phyloP scores from a whole-genome alignment of 2,888 invertebrate species.

The Ochropleura plecta region DNA sequence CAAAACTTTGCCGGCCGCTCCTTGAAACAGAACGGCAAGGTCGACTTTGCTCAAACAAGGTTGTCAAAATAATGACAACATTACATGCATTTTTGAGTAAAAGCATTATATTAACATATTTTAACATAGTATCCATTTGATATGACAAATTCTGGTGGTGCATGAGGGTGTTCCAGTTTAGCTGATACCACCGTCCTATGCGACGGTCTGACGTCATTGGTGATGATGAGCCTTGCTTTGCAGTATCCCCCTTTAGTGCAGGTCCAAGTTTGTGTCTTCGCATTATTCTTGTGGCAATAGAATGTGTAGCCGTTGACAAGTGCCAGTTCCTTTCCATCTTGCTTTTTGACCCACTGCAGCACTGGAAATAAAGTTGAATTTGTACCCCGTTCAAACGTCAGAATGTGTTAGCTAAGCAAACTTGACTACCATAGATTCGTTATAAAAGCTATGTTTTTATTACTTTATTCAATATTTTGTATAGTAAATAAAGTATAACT shows the following conservation, averaged over 20 bases:
- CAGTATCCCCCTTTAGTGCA: conserved; percentile 25
- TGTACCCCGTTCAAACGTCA: neutral
- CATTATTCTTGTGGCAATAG: conserved; percentile 52
- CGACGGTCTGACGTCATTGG: neutral
- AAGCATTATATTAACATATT: neutral
- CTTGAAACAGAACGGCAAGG: too few relatives aligned
- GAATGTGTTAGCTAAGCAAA: neutral
- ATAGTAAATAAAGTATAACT: too few relatives aligned
- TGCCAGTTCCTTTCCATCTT: conserved; percentile 65
- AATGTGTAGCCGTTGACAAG: conserved; percentile 58
- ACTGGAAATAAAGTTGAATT: conserved; percentile 42
- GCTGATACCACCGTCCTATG: conserved; percentile 15
- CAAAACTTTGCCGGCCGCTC: too few relatives aligned
- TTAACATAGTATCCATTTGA: conserved; percentile 23
- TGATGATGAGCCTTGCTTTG: conserved; percentile 20
- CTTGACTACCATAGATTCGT: too few relatives aligned
- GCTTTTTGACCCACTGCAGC: conserved; percentile 49
- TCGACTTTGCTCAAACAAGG: too few relatives aligned
- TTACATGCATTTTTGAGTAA: too few relatives aligned
- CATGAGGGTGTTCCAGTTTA: conserved; percentile 18
- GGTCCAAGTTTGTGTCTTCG: conserved; percentile 12
- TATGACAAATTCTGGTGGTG: conserved; percentile 18
- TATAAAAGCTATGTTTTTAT: neutral
- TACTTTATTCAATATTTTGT: too few relatives aligned
- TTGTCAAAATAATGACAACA: too few relatives aligned